phyloP scores from a whole-genome alignment of 2,113 vertebrate genomes.

The Pelecanoides urinatrix region DNA sequence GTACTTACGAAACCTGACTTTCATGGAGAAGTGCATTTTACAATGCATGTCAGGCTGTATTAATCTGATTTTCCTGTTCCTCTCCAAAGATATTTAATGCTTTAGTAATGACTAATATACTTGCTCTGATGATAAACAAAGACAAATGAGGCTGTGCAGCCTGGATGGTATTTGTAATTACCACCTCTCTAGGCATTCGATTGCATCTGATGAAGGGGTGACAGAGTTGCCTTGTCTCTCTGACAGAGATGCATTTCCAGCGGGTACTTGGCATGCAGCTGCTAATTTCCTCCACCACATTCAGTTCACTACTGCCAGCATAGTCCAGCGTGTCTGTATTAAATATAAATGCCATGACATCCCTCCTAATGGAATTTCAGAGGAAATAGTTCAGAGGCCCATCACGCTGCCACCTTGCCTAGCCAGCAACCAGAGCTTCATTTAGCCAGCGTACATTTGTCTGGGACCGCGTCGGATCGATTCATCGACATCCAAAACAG shows the following conservation, averaged over 20 bases:
- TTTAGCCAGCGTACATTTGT: rapidly evolving
- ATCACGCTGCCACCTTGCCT: background rate
- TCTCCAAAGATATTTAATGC: conserved; percentile 24
- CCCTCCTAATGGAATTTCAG: background rate
- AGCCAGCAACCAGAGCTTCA: background rate
- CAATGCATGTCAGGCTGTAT: conserved; percentile 12
- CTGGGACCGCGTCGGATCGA: background rate
- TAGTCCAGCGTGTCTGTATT: rapidly evolving
- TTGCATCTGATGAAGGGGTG: conserved; percentile 51
- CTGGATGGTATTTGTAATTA: conserved; percentile 61
- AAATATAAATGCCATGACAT: background rate
- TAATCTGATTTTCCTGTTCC: conserved; percentile 46
- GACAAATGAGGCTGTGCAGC: conserved; percentile 69
- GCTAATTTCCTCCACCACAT: background rate
- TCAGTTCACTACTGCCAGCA: background rate
- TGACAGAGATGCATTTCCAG: background rate
- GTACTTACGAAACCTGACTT: background rate
- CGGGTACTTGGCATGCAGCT: background rate
- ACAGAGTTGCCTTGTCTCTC: background rate
- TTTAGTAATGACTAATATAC: conserved; percentile 63
- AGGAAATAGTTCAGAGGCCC: background rate
- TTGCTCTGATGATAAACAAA: conserved; percentile 67
- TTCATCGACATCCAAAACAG: background rate
- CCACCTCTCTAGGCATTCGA: conserved; percentile 53
- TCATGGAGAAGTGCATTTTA: background rate